Evolutionary conservation across 2,113 vertebrate genomes (phyloP).

Genomic region (Silurus glanis): DNA sequence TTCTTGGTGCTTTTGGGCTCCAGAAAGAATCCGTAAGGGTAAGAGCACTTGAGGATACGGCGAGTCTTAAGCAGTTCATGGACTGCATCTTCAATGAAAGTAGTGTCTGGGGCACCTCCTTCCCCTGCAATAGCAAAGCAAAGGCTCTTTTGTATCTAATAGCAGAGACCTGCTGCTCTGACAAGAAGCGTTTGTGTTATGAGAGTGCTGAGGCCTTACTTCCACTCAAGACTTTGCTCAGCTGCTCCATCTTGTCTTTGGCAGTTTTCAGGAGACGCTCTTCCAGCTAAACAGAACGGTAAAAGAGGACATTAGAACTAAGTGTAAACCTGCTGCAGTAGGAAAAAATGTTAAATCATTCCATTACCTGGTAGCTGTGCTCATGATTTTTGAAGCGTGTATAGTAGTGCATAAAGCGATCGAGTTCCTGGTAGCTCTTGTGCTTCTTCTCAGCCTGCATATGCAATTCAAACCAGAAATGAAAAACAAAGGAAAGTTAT

Average conservation of each 20-base stretch:
- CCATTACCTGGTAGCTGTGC: constrained; percentile 92
- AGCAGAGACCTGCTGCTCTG: background rate
- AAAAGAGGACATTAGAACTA: background rate
- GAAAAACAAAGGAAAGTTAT: background rate
- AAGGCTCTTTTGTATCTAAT: background rate
- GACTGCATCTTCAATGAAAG: constrained; percentile 98
- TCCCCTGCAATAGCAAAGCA: constrained; percentile 73
- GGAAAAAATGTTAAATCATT: background rate
- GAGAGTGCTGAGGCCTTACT: constrained; percentile 73
- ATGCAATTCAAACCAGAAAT: constrained; percentile 21
- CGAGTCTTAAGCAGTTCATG: constrained; percentile 96
- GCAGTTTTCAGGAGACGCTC: constrained; percentile 97
- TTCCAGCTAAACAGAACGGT: constrained; percentile 79
- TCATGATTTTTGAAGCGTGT: constrained; percentile 99
- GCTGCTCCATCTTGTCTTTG: constrained; percentile 99
- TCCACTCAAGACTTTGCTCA: constrained; percentile 93
- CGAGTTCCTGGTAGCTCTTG: constrained; percentile 96
- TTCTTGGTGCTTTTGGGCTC: constrained; percentile 99
- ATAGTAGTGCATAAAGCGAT: constrained; percentile 99
- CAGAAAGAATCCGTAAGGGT: constrained; percentile 97
- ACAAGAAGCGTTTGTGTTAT: background rate
- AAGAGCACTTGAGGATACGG: constrained; percentile 99
- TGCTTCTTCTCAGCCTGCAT: constrained; percentile 95
- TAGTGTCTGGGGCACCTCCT: constrained; percentile 92
- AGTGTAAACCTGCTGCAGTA: too few relatives aligned